Percentiles rank a stretch among this genome's conserved stretches.
Evolutionary conservation across 1,140 invertebrate species (phyloP).

Genomic region (Zaprionus capensis): DNA sequence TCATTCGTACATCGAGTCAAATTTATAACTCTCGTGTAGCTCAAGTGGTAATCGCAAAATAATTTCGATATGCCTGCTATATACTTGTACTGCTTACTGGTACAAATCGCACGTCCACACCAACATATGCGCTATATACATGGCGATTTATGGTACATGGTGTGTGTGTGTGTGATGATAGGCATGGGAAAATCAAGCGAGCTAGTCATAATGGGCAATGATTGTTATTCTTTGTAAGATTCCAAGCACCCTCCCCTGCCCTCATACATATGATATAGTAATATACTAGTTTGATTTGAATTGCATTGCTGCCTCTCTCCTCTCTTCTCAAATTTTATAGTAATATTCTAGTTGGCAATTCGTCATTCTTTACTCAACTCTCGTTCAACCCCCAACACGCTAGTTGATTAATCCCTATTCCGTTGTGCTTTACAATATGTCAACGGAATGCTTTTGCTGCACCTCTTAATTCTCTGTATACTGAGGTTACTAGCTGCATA

Average conservation of each 20-base stretch:
- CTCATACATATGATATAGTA: too few species aligned
- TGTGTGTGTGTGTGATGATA: background rate
- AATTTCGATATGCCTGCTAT: slow-evolving; percentile 21
- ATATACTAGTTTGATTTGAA: too few species aligned
- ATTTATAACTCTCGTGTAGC: slow-evolving; percentile 36
- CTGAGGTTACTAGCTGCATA: background rate
- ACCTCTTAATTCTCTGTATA: too few species aligned
- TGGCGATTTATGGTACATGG: background rate
- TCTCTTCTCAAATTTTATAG: too few species aligned
- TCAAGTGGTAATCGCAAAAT: slow-evolving; percentile 24
- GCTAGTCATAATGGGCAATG: background rate
- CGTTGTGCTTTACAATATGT: background rate
- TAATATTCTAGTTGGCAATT: background rate
- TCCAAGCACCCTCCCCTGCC: background rate
- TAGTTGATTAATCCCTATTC: background rate
- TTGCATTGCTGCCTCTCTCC: too few species aligned
- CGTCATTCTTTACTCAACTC: background rate
- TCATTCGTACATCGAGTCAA: slow-evolving; percentile 16
- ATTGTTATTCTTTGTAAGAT: background rate
- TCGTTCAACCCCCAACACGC: background rate
- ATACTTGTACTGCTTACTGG: background rate
- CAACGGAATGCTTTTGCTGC: too few species aligned
- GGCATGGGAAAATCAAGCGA: background rate
- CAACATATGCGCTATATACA: background rate
- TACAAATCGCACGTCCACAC: slow-evolving; percentile 16